These are phyloP conservation scores for Esperia sulphurella DNA, from an alignment of 2,888 invertebrate genomes.

Conservation along the genomic window DNA sequence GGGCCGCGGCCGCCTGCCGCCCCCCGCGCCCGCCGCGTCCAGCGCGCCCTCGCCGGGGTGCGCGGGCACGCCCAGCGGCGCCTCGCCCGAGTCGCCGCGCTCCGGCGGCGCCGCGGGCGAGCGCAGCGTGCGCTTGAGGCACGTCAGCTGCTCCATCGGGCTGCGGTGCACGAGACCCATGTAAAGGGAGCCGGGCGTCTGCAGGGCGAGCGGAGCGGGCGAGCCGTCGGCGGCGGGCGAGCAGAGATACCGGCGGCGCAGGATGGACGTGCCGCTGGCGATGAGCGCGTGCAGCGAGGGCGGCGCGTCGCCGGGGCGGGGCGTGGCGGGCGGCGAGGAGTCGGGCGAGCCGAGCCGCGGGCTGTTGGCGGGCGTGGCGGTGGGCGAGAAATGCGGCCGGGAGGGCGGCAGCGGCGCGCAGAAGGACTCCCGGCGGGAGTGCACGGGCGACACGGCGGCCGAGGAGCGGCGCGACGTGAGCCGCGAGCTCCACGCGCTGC, in stretches of 20 bases:
- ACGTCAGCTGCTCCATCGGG: conserved; percentile 89
- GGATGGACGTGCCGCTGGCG: conserved; percentile 68
- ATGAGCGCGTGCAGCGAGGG: conserved; percentile 76
- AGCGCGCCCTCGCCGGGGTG: conserved; percentile 80
- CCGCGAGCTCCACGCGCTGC: conserved; percentile 83
- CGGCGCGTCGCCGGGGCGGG: conserved; percentile 82
- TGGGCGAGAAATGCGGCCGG: conserved; percentile 86
- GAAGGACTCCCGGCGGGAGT: conserved; percentile 89
- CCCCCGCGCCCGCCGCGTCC: conserved; percentile 53
- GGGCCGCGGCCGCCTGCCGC: conserved; percentile 61
- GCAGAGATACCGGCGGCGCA: conserved; percentile 72
- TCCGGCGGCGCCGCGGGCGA: conserved; percentile 65
- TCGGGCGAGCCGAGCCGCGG: conserved; percentile 83
- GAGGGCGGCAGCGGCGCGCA: conserved; percentile 82
- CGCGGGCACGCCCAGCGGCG: conserved; percentile 79
- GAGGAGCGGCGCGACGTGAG: conserved; percentile 78
- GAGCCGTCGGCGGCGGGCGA: conserved; percentile 80
- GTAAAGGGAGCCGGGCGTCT: conserved; percentile 79
- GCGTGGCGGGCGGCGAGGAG: conserved; percentile 73
- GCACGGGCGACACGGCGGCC: conserved; percentile 71
- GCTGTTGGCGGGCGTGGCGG: conserved; percentile 93
- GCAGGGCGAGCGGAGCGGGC: conserved; percentile 81
- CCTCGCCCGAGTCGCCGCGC: conserved; percentile 34
- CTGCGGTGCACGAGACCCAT: conserved; percentile 82
- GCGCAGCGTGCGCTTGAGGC: conserved; percentile 79